Evolutionary conservation across 2,888 invertebrate species (phyloP), one percentile per base, ranked within the genome.

Genomic region (Phymatocera aterrima): DNA sequence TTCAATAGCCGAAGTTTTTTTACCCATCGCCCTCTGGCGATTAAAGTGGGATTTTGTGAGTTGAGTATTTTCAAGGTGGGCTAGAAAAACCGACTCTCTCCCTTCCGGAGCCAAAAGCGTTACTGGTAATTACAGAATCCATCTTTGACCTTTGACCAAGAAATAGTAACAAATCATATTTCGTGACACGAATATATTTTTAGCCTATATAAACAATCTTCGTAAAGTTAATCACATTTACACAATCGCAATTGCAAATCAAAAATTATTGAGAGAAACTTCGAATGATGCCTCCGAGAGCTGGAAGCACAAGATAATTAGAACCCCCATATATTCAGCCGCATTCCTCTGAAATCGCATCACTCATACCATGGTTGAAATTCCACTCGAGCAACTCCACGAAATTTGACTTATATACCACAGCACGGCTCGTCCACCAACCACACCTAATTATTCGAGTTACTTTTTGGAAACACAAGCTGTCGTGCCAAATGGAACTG

Each of bases 401-500:
- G 21, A 40, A 65, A 65, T n/a, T 40, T 1, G 12, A 37, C 37
- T 21, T 18, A 21, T 65, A 1, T 6, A 46, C 8, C 12, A 6
- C 6, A 46, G 12, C 24, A 31, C 28, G 34, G 18, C 34, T 48
- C 72, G 21, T 72, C 72, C 51, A 72, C 51, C 31, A 72, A 72
- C 72, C 18, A 3, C 18, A 51, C 18, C 51, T 34, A 48, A 72
- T 51, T 51, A 51, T 72, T 51, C 51, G 34, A n/a, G 72, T 51
- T 51, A 72, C 48, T 43, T 51, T 51, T 34, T 51, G 6, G 18
- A 10, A 72, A 51, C 34, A 21, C 31, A 51, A 72, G 6, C n/a
- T 68, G 24, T 51, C 34, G 34, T 72, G 28, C 51, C 18, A 18
- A 72, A 72, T 72, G 72, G 51, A 37, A 72, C 48, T 34, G 48